Evolutionary conservation across 2,888 invertebrate genomes (phyloP), one percentile per base, ranked within the genome.

Genomic region (Chalcosyrphus nemorum): DNA sequence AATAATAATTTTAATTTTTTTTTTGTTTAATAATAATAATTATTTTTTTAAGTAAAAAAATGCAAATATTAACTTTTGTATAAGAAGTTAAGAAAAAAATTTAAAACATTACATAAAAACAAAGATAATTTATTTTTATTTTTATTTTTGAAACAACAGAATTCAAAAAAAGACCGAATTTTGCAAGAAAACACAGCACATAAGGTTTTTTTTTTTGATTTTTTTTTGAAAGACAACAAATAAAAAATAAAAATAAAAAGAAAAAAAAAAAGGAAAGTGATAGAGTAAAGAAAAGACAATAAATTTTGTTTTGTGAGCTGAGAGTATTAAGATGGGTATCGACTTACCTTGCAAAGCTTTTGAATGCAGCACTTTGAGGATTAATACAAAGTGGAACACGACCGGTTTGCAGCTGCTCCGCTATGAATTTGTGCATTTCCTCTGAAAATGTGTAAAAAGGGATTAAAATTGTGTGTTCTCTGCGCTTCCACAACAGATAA

Each of bases 291-390:
- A 27, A 75, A 35, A 41, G 63, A 50, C 9, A 45, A 54, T 27
- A 52, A 24, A 57, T 57, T 6, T 59, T 27, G 4, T 38, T 17
- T 50, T 7, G 15, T 27, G 29, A 50, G 27, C n/a, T 38, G 4
- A 24, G 24, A 17, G 27, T 24, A 21, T 24, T 50, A 29, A 0
- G 29, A 54, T 35, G 15, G 45, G 27, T n/a, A 11, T 4, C 35
- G 27, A 89, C 95, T 97, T 96, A 99, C 99, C 98, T 99, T 94
- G 98, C 97, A 95, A 99, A 99, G 94, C 98, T 99, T 94, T 99
- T 99, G 94, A 99, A 99, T 92, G 99, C 98, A 92, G 99, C 98
- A 91, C 99, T 99, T 93, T 98, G 98, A 89, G 99, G 99, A 93
- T 99, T 99, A 94, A 99, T 99, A 94, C 99, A 99, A 89, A 99